Evolutionary conservation across 2,113 vertebrate genomes (phyloP), one percentile per base, ranked within the genome.

Genomic region (Salvelinus namaycush): DNA sequence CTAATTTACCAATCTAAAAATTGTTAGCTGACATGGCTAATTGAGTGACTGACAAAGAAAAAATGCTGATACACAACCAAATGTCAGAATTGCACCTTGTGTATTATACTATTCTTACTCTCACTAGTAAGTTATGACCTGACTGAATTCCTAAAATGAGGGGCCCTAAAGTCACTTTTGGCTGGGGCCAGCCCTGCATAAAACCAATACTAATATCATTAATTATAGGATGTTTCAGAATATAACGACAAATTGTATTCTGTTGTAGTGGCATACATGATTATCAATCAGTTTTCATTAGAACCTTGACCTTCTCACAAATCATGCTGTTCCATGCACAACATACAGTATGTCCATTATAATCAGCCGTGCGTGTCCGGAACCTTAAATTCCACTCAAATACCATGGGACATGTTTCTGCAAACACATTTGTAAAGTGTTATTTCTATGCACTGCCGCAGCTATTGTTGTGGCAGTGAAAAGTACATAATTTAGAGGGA

Each of bases 351-450:
- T 22, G n/a, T 62, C 20, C n/a, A 7, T 22, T 16, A 3, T 22
- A 22, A 16, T 16, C 8, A n/a, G 7, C 59, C 18, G n/a, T 7
- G 18, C 13, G 54, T 64, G 24, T 22, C 3, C 72, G 72, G 72
- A 73, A 73, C 49, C 8, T 8, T n/a, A 62, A 27, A 6, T 9
- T 39, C 16, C 60, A 22, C 16, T 44, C 18, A 22, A 31, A 31
- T 65, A 24, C 60, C 16, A 26, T 7, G n/a, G 73, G 34, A 49
- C 22, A 49, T 44, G 4, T 74, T 31, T 74, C 57, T 65, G 62
- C n/a, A 62, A 74, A 48, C 73, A 74, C 73, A 74, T 34, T 74
- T 62, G 73, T 14, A 74, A 64, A 44, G 72, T 73, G 57, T 22
- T 73, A 39, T 74, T 62, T 66, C 60, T 26, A 74, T 74, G 60